Percentiles rank a stretch among this genome's conserved stretches.
Evolutionary conservation across 2,888 invertebrate genomes (phyloP).

Genomic region (Bruchidius siliquastri): DNA sequence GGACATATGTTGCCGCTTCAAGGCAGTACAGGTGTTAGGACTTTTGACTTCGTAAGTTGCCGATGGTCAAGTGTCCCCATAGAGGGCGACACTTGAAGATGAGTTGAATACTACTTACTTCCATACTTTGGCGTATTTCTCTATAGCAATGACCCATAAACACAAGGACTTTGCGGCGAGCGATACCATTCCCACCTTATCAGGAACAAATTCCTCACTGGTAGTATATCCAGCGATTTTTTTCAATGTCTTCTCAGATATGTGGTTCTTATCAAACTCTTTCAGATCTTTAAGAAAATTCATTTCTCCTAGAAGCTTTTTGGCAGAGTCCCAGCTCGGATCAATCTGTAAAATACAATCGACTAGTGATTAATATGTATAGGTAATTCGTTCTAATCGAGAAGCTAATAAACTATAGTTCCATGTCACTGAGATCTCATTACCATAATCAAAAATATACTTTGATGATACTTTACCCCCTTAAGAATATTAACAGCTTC

Average conservation of each 20-base stretch:
- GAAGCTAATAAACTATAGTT: no score
- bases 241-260: slow-evolving; percentile 74
- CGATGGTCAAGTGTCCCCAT: no score
- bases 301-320: slow-evolving; percentile 76
- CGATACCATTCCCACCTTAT: slow-evolving; percentile 81
- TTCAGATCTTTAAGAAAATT: slow-evolving; percentile 73
- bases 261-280: slow-evolving; percentile 85
- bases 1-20: no score
- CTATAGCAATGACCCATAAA: slow-evolving; percentile 88
- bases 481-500: slow-evolving; percentile 83
- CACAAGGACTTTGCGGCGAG: slow-evolving; percentile 82
- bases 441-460: no score
- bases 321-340: slow-evolving; percentile 84
- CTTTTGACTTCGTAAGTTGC: no score
- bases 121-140: slow-evolving; percentile 85
- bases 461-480: slow-evolving; percentile 43
- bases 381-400: background rate
- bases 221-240: slow-evolving; percentile 74
- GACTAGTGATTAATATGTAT: background rate
- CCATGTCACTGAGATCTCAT: no score
- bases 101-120: slow-evolving; percentile 52
- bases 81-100: no score
- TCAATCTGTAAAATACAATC: slow-evolving; percentile 51
- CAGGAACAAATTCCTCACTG: slow-evolving; percentile 81
- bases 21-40: no score